phyloP scores from a whole-genome alignment of 1,140 invertebrate genomes.

The Antheraea mylitta region DNA sequence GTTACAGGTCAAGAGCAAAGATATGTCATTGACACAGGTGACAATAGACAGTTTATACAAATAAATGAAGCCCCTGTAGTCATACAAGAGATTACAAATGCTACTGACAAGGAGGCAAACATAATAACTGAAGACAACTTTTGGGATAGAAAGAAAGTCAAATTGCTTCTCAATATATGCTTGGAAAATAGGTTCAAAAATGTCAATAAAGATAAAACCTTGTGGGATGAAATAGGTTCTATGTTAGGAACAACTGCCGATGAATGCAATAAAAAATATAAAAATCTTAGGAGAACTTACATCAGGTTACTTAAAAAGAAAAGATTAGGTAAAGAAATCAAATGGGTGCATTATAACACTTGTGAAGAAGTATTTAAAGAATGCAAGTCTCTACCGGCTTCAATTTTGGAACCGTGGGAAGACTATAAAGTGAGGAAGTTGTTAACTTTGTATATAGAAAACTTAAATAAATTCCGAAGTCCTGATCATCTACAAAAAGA shows the following conservation, averaged over 20 bases:
- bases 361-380: conserved; percentile 67
- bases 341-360: conserved; percentile 61
- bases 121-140: conserved; percentile 46
- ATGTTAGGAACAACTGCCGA: conserved; percentile 49
- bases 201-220: conserved; percentile 42
- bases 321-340: conserved; percentile 59
- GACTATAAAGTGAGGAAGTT: conserved; percentile 54
- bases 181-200: conserved; percentile 51
- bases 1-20: conserved; percentile 53
- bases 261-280: conserved; percentile 64
- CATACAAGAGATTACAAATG: conserved; percentile 30
- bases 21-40: conserved; percentile 50
- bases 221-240: conserved; percentile 55
- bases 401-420: conserved; percentile 60
- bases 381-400: conserved; percentile 47
- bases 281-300: conserved; percentile 57
- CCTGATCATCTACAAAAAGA: conserved; percentile 57
- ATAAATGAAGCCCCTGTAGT: conserved; percentile 36
- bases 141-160: conserved; percentile 65
- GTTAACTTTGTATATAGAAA: conserved; percentile 60
- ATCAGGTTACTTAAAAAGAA: conserved; percentile 64
- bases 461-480: conserved; percentile 53
- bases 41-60: conserved; percentile 55
- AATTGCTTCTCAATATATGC: conserved; percentile 51
- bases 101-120: conserved; percentile 28